Base-by-base conservation (phyloP, 30 jellyfish, hydroid and myxozoan species). In the Morbakka virulenta region DNA sequence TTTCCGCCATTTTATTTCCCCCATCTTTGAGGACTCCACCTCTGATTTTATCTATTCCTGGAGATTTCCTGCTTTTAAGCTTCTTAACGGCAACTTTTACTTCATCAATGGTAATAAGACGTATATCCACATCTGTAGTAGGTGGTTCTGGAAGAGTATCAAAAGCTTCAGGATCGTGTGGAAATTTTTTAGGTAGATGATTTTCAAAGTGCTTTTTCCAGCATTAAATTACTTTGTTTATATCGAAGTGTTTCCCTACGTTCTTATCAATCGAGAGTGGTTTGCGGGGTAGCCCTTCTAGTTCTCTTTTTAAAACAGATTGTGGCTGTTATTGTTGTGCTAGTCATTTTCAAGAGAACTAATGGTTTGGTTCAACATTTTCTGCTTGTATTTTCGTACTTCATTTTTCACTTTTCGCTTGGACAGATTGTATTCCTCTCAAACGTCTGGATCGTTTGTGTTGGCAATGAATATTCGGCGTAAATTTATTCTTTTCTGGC, bases 1-100 rank as follows among this genome's bases (percentile, higher is more conserved):
- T 71, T 22, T 71, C 77, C n/a, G n/a, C 52, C 86, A 51, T 51
- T 74, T n/a, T 13, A 12, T 74, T 32, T 22, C 86, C 86, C 13
- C 80, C 86, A 20, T 80, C 80, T 30, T 52, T 74, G 53, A 74
- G 25, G n/a, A 74, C 80, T 74, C 17, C 57, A 9, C 57, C 57
- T 9, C 57, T n/a, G n/a, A n/a, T n/a, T n/a, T n/a, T n/a, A n/a
- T n/a, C n/a, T 41, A n/a, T n/a, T n/a, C n/a, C n/a, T n/a, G n/a
- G n/a, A n/a, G n/a, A n/a, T n/a, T n/a, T n/a, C n/a, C n/a, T n/a
- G n/a, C n/a, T n/a, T n/a, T n/a, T n/a, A n/a, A n/a, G n/a, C n/a
- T n/a, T n/a, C n/a, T n/a, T n/a, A n/a, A n/a, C n/a, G n/a, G n/a
- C n/a, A n/a, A n/a, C n/a, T n/a, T n/a, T n/a, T n/a, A 41, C 57